Evolutionary conservation across 2,797 vertebrate genomes (phyloP).

Genomic region (Catamblyrhynchus diadema): DNA sequence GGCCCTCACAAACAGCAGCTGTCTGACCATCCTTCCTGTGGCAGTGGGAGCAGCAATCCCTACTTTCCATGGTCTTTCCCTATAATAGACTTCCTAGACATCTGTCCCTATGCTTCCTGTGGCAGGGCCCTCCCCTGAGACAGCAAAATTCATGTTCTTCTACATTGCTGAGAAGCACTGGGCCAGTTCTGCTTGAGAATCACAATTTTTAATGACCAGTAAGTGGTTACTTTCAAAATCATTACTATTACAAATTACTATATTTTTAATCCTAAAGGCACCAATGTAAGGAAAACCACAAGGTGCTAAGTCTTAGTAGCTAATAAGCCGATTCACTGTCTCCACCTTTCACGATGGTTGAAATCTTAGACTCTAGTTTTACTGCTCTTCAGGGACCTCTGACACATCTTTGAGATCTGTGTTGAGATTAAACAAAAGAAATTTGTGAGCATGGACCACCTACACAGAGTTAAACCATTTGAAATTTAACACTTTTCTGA

Average conservation of each 20-base stretch:
- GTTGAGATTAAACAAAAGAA: slow-evolving; percentile 21
- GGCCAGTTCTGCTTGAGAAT: neutral
- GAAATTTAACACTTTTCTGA: slow-evolving; percentile 15
- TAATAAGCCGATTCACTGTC: neutral
- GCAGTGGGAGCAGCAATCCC: neutral
- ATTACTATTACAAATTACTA: neutral
- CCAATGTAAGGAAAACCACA: neutral
- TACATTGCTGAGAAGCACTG: neutral
- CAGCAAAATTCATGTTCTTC: neutral
- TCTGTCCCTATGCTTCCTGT: neutral
- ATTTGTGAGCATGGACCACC: slow-evolving; percentile 48
- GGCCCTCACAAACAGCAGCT: neutral
- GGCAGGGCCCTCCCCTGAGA: neutral
- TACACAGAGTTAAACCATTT: slow-evolving; percentile 12
- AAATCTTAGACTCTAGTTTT: neutral
- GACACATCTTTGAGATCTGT: neutral
- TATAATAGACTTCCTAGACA: neutral
- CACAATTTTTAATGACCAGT: neutral
- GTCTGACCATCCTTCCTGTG: neutral
- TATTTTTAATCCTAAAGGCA: slow-evolving; percentile 9
- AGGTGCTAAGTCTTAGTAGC: neutral
- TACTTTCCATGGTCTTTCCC: neutral
- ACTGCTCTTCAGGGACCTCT: neutral
- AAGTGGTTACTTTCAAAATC: neutral
- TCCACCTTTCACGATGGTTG: slow-evolving; percentile 1